These are phyloP conservation scores for Holocentrus rufus DNA, from an alignment of 2,797 vertebrate species.

Conservation along the genomic window DNA sequence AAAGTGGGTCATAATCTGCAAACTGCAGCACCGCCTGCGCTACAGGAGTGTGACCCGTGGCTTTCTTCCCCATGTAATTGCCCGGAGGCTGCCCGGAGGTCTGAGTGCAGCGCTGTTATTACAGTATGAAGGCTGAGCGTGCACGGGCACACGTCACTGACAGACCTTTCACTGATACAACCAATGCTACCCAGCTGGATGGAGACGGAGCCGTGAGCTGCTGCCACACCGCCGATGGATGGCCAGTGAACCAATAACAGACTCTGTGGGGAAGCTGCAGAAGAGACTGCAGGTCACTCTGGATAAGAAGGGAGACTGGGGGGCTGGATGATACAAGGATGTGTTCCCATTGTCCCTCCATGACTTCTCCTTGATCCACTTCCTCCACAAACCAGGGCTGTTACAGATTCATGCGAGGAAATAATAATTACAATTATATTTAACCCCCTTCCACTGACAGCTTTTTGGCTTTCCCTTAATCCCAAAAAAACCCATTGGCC, in stretches of 20 bases:
- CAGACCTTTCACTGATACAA: conserved; percentile 16
- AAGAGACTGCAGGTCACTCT: background rate
- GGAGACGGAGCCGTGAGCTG: conserved; percentile 24
- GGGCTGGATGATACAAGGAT: background rate
- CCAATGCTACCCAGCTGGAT: conserved; percentile 32
- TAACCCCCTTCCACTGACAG: too few species aligned
- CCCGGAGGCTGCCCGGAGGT: conserved; percentile 34
- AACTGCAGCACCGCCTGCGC: conserved; percentile 30
- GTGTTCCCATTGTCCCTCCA: conserved; percentile 2
- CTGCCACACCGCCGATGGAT: conserved; percentile 1
- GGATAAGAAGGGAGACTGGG: conserved; percentile 25
- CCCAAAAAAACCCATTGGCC: too few species aligned
- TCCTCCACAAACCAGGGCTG: too few species aligned
- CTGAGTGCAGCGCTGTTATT: conserved; percentile 29
- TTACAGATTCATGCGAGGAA: too few species aligned
- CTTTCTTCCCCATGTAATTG: conserved; percentile 11
- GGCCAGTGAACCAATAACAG: conserved; percentile 6
- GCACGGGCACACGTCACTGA: background rate
- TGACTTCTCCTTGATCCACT: too few species aligned
- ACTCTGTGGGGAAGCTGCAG: conserved; percentile 28
- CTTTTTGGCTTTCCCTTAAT: too few species aligned
- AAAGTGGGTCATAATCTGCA: conserved; percentile 72
- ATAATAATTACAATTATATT: too few species aligned
- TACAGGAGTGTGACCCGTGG: conserved; percentile 34
- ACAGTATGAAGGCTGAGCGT: conserved; percentile 19